Conservation (phyloP, 2,113 vertebrate genomes). For the Mionectes macconnelli region DNA sequence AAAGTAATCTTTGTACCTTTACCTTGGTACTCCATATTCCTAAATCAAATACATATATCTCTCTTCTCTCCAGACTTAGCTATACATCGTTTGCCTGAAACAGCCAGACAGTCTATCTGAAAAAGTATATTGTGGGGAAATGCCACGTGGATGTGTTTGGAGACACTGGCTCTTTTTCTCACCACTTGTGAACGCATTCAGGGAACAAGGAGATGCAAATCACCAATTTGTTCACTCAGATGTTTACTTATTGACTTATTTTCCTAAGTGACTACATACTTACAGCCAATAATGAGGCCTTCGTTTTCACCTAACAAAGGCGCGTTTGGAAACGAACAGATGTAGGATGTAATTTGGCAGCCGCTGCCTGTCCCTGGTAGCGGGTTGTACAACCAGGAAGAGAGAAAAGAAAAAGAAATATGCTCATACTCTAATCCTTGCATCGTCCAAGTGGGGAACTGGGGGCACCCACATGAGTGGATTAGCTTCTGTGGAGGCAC, state of each 20-base stretch:
- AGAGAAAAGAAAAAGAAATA: neutral
- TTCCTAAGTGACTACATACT: slow-evolving; percentile 52
- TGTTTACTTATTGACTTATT: slow-evolving; percentile 51
- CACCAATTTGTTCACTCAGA: slow-evolving; percentile 54
- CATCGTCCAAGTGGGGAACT: fast-evolving
- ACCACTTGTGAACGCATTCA: slow-evolving; percentile 9
- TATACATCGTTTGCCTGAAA: neutral
- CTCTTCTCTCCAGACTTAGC: neutral
- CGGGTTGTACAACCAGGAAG: neutral
- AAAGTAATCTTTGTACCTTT: neutral
- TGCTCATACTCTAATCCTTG: neutral
- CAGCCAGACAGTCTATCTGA: neutral
- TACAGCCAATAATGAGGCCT: slow-evolving; percentile 39
- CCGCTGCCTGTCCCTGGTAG: neutral
- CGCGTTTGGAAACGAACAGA: slow-evolving; percentile 21
- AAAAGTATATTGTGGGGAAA: neutral
- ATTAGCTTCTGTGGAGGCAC: neutral
- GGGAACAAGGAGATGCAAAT: slow-evolving; percentile 53
- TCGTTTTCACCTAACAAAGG: slow-evolving; percentile 39
- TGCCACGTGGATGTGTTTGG: slow-evolving; percentile 21
- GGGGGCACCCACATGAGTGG: neutral
- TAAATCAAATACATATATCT: neutral
- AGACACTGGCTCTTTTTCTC: slow-evolving; percentile 20
- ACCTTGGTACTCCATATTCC: neutral
- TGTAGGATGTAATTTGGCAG: slow-evolving; percentile 56